Evolutionary conservation across 2,888 invertebrate species (phyloP), one percentile per base, ranked within the genome.

Genomic region (Scotopteryx bipunctaria): DNA sequence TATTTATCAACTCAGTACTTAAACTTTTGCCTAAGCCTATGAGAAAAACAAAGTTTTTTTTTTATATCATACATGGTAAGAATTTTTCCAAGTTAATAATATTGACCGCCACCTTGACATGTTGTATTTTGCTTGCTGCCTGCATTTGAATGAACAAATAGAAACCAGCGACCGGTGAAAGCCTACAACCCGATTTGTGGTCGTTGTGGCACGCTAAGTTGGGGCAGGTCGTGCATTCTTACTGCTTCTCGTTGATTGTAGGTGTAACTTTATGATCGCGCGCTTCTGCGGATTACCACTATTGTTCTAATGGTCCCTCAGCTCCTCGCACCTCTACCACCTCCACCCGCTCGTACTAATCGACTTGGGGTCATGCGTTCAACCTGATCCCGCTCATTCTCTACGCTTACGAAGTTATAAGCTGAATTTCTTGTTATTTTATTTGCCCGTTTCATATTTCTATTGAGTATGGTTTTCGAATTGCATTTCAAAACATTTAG

Each of bases 241-340:
- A 76, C 72, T 76, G 75, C 74, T 77, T 76, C 71, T 63, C 69
- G 68, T 65, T 73, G 78, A 81, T 83, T 80, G 78, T 76, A 78
- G 76, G 81, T 80, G 82, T 75, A 79, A 84, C 64, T 85, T 85
- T 85, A 86, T 82, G 83, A 85, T 83, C 80, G 81, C 80, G 81
- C 78, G 86, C 82, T 85, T 78, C 78, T 82, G 81, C 76, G 69
- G 74, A 56, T 56, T 56, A 78, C 83, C 81, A 81, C 85, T 80
- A 86, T 87, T 87, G 85, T 87, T 86, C 79, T 83, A 81, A 83
- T 84, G 71, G 85, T 72, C 77, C 72, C 71, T 73, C 71, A 68
- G 73, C 66, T 67, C 70, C 69, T 76, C 75, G 76, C 76, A 69
- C 75, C 76, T 73, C 77, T 80, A 66, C 76, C 78, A 80, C 76